phyloP scores from a whole-genome alignment of 1,140 invertebrate species.

The Meteorus sp. region DNA sequence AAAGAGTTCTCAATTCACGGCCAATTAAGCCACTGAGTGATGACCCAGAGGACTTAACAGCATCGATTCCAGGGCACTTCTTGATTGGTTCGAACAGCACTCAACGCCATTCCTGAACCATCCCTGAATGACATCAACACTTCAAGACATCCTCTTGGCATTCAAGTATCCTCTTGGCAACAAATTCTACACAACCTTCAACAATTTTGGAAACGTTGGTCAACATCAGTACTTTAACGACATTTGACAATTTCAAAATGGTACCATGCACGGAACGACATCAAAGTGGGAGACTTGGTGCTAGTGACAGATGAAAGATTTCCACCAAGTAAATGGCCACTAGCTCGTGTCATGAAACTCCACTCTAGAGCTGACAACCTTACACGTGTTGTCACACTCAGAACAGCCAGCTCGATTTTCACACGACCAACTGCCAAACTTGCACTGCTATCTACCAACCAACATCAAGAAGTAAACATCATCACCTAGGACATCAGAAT shows the following conservation, averaged over 20 bases:
- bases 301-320: not conserved
- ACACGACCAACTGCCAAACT: slow-evolving; percentile 8
- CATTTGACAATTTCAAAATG: no score
- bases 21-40: not conserved
- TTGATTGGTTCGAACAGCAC: not conserved
- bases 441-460: no score
- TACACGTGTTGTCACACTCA: slow-evolving; percentile 3
- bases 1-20: not conserved
- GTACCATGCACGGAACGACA: not conserved
- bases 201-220: not conserved
- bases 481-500: no score
- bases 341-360: slow-evolving; percentile 10
- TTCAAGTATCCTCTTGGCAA: not conserved
- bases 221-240: no score
- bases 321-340: slow-evolving; percentile 23
- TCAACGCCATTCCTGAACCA: not conserved
- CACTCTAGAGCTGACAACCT: slow-evolving; percentile 22
- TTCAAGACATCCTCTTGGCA: no score
- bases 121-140: not conserved
- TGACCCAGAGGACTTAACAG: no score
- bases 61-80: no score
- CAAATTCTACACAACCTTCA: not conserved
- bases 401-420: not conserved
- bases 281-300: not conserved
- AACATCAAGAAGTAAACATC: no score